phyloP scores from a whole-genome alignment of 2,888 invertebrate species.

The Thera britannica region DNA sequence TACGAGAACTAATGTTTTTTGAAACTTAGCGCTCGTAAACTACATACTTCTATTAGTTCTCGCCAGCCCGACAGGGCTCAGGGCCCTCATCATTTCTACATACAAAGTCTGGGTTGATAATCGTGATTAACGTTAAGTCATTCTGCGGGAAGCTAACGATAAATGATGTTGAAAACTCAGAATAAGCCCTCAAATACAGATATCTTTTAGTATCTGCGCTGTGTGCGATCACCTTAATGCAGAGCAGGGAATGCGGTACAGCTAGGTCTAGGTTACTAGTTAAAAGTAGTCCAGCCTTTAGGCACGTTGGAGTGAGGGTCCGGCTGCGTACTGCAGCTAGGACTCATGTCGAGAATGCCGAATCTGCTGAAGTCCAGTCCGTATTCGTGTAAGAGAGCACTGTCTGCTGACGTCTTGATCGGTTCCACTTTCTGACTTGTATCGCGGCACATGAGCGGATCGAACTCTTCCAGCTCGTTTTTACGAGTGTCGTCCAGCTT shows the following conservation, averaged over 20 bases:
- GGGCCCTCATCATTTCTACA: too few species aligned
- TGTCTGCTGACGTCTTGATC: constrained; percentile 80
- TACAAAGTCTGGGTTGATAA: too few species aligned
- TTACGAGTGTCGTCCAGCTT: constrained; percentile 74
- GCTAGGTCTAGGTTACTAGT: constrained; percentile 49
- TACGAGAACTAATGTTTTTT: too few species aligned
- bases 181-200: too few species aligned
- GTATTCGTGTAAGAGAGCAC: constrained; percentile 89
- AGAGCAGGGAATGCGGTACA: constrained; percentile 35
- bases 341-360: constrained; percentile 72
- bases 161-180: too few species aligned
- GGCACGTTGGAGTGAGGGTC: constrained; percentile 62
- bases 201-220: too few species aligned
- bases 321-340: constrained; percentile 49
- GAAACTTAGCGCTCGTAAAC: too few species aligned
- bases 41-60: too few species aligned
- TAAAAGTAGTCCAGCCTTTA: constrained; percentile 78
- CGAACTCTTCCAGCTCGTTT: constrained; percentile 74
- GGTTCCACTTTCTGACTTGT: constrained; percentile 65
- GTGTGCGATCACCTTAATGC: neutral
- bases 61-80: too few species aligned
- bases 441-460: constrained; percentile 72
- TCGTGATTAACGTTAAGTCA: too few species aligned
- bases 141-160: too few species aligned
- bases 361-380: constrained; percentile 87